A percentile compares a stretch with the other conserved stretches of the same genome.
phyloP scores from a whole-genome alignment of 53 echinoderm and acorn worm species.

The Pentamera pediparva region DNA sequence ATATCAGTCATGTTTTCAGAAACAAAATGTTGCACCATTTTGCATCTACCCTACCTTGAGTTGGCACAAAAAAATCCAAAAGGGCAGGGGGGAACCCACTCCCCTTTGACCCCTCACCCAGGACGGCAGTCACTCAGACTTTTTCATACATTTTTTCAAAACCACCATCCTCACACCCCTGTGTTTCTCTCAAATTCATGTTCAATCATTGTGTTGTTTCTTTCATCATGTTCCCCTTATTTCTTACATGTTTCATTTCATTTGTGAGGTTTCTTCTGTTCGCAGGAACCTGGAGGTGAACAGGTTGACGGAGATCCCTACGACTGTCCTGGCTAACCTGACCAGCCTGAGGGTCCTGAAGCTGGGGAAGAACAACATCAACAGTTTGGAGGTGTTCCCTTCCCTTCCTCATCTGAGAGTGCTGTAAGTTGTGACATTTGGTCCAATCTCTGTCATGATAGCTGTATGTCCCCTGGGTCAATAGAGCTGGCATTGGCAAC shows the following conservation, averaged over 20 bases:
- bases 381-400: slow-evolving; percentile 23
- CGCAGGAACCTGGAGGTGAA: slow-evolving; percentile 59
- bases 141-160: too few species aligned
- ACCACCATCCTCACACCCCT: too few species aligned
- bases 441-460: too few species aligned
- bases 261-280: background rate
- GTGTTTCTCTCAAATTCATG: background rate
- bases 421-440: slow-evolving; percentile 25
- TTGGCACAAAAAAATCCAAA: too few species aligned
- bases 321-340: slow-evolving; percentile 37
- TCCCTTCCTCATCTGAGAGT: slow-evolving; percentile 12
- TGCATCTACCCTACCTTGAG: too few species aligned
- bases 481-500: too few species aligned
- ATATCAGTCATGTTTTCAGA: too few species aligned
- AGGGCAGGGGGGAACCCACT: too few species aligned
- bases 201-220: background rate
- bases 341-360: slow-evolving; percentile 48
- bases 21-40: too few species aligned
- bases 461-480: too few species aligned
- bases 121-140: too few species aligned
- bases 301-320: slow-evolving; percentile 38
- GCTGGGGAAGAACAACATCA: slow-evolving; percentile 56
- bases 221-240: background rate
- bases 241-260: background rate
- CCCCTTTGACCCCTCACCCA: too few species aligned